phyloP scores from a whole-genome alignment of 2,888 invertebrate genomes.

The Torymus texanus region DNA sequence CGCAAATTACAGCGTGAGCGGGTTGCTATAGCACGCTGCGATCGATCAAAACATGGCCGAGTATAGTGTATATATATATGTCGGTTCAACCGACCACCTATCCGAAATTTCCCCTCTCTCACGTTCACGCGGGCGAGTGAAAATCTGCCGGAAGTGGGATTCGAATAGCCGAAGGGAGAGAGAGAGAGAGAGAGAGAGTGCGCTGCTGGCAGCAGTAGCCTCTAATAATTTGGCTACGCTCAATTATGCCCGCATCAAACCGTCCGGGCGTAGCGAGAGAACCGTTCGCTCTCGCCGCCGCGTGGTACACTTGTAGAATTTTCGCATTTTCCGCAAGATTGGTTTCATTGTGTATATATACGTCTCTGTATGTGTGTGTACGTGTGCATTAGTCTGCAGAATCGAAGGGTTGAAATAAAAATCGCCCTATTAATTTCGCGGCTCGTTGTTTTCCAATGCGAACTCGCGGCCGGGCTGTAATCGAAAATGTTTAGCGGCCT shows the following conservation, averaged over 20 bases:
- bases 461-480: background rate
- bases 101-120: constrained; percentile 36
- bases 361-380: no score
- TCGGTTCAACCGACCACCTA: background rate
- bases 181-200: background rate
- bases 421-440: constrained; percentile 32
- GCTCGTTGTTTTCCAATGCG: background rate
- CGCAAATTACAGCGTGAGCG: constrained; percentile 42
- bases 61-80: background rate
- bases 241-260: constrained; percentile 61
- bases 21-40: background rate
- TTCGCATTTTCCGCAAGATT: constrained; percentile 53
- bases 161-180: background rate
- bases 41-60: constrained; percentile 31
- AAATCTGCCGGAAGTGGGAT: constrained; percentile 43
- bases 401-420: constrained; percentile 36
- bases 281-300: constrained; percentile 22
- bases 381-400: background rate
- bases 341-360: constrained; percentile 33
- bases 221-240: constrained; percentile 63
- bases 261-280: constrained; percentile 46
- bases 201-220: background rate
- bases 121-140: constrained; percentile 17
- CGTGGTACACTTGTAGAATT: constrained; percentile 20
- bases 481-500: background rate